Percentiles rank a stretch among this genome's conserved stretches.
These are phyloP conservation scores for Pedetes capensis DNA, from an alignment of 2,113 vertebrate genomes.

Conservation along the genomic window DNA sequence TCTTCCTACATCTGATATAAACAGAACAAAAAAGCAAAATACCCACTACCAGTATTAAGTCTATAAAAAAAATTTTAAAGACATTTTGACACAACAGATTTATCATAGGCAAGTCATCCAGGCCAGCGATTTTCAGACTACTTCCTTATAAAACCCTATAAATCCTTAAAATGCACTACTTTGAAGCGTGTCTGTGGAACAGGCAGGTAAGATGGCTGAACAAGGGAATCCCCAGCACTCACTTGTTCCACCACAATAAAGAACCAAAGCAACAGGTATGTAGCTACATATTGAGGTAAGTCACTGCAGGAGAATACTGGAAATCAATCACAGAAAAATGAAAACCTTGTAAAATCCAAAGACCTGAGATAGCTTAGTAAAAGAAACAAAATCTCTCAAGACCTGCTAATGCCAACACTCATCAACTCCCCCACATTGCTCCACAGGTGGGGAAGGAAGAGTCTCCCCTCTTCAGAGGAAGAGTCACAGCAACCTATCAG, in stretches of 20 bases:
- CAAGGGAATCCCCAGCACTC: neutral
- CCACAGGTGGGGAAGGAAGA: neutral
- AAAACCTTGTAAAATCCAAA: too few species aligned
- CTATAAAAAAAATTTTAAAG: constrained; percentile 42
- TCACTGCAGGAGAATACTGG: too few species aligned
- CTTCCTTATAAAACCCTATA: neutral
- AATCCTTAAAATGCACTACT: neutral
- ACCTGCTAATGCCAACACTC: too few species aligned
- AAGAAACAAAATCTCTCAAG: too few species aligned
- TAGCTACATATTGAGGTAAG: too few species aligned
- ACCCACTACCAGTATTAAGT: neutral
- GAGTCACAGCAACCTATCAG: neutral
- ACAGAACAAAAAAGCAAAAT: neutral
- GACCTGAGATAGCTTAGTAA: too few species aligned
- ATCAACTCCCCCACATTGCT: too few species aligned
- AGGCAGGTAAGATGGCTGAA: neutral
- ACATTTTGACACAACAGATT: constrained; percentile 9
- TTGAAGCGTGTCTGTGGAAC: neutral
- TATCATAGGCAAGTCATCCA: constrained; percentile 17
- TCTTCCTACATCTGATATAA: neutral
- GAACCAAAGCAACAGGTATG: neutral
- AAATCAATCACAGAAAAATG: neutral
- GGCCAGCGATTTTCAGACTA: constrained; percentile 47
- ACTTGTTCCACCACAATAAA: neutral
- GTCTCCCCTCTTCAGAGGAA: neutral